phyloP scores from a whole-genome alignment of 1,140 invertebrate genomes.

The Psix sp. region DNA sequence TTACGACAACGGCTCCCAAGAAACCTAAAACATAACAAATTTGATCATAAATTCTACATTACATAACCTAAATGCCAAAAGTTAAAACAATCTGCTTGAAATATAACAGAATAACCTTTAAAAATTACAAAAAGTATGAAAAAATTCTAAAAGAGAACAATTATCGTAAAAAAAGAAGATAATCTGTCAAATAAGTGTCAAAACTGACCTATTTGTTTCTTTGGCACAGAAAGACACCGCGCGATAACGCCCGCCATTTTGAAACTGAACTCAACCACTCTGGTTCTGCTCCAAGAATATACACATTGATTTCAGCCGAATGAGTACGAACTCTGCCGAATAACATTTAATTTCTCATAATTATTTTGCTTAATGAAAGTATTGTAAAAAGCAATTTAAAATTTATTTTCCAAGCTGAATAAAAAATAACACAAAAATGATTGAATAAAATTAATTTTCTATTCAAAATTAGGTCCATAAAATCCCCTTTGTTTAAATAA shows the following conservation, averaged over 20 bases:
- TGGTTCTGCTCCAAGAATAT: too few species aligned
- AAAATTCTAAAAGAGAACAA: conserved; percentile 21
- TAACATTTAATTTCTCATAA: too few species aligned
- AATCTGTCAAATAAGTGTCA: conserved; percentile 11
- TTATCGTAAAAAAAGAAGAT: conserved; percentile 2
- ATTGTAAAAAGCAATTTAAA: too few species aligned
- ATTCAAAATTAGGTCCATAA: too few species aligned
- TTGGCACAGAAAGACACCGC: conserved; percentile 78
- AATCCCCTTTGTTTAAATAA: too few species aligned
- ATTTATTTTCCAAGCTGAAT: too few species aligned
- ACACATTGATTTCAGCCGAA: too few species aligned
- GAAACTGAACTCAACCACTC: conserved; percentile 29
- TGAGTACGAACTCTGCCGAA: too few species aligned
- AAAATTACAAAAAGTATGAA: conserved; percentile 8
- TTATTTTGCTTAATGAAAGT: too few species aligned
- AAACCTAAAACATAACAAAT: conserved; percentile 66
- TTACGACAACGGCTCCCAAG: conserved; percentile 64
- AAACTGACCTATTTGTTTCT: conserved; percentile 79
- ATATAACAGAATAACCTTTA: conserved; percentile 4
- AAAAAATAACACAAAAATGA: too few species aligned
- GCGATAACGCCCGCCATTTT: conserved; percentile 81
- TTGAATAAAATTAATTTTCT: too few species aligned
- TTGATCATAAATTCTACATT: conserved; percentile 62
- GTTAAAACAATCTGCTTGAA: neutral
- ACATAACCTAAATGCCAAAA: conserved; percentile 69